Conservation (phyloP, 1,140 invertebrate genomes). For the Araneus ventricosus region DNA sequence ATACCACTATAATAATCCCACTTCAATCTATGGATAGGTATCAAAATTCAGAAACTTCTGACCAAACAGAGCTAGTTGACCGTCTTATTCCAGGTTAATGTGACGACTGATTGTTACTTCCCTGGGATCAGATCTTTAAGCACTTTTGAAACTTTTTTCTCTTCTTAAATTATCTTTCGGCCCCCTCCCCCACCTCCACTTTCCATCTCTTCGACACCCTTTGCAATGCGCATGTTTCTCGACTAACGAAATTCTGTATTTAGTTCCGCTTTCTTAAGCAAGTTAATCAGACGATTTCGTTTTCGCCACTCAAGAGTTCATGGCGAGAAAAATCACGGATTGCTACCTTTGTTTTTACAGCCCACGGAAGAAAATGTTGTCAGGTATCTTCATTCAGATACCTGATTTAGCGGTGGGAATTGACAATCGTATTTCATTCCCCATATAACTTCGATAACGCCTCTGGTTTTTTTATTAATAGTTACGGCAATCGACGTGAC, state of each 20-base stretch:
- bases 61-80: background rate
- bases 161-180: constrained; percentile 11
- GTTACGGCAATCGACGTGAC: background rate
- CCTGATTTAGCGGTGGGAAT: background rate
- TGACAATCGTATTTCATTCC: too few relatives aligned
- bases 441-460: too few relatives aligned
- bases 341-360: background rate
- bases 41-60: background rate
- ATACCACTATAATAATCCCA: constrained; percentile 1
- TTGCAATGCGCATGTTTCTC: background rate
- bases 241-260: constrained; percentile 45
- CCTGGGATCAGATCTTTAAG: constrained; percentile 48
- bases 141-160: constrained; percentile 9
- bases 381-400: background rate
- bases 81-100: background rate
- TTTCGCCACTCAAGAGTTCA: constrained; percentile 2
- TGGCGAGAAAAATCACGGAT: background rate
- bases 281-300: constrained; percentile 42
- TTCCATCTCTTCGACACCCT: background rate
- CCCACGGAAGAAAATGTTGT: background rate
- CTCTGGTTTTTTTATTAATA: background rate
- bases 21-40: background rate
- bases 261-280: constrained; percentile 57
- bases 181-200: background rate
- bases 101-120: background rate